These are phyloP conservation scores for Callocephalon fimbriatum DNA, from an alignment of 2,113 vertebrate species.

Conservation along the genomic window DNA sequence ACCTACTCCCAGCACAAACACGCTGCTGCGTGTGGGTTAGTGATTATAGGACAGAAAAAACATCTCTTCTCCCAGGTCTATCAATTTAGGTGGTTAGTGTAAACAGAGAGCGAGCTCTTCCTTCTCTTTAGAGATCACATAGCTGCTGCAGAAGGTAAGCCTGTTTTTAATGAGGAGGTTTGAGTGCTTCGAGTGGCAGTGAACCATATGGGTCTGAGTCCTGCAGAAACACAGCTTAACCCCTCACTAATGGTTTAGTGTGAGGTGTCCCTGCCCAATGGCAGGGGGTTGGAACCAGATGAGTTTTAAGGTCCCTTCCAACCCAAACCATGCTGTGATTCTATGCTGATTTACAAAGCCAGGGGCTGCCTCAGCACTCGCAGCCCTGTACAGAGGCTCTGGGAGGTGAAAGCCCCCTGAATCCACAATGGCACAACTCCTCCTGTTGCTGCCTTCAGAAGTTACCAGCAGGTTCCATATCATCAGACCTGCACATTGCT, in stretches of 20 bases:
- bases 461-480: neutral
- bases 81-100: neutral
- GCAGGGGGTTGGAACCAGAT: neutral
- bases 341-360: neutral
- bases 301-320: neutral
- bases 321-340: neutral
- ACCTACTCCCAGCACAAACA: neutral
- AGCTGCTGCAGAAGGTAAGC: neutral
- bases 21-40: neutral
- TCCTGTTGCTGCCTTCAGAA: neutral
- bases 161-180: neutral
- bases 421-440: neutral
- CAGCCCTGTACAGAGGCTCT: neutral
- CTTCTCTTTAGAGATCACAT: neutral
- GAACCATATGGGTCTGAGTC: neutral
- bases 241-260: neutral
- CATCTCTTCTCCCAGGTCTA: neutral
- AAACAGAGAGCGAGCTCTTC: neutral
- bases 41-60: neutral
- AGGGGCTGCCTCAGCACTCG: neutral
- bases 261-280: neutral
- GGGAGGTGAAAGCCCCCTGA: neutral
- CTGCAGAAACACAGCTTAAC: neutral
- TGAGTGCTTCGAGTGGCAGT: neutral
- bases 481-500: neutral